Conservation (phyloP, 2,113 vertebrate genomes). For the Nymphicus hollandicus region DNA sequence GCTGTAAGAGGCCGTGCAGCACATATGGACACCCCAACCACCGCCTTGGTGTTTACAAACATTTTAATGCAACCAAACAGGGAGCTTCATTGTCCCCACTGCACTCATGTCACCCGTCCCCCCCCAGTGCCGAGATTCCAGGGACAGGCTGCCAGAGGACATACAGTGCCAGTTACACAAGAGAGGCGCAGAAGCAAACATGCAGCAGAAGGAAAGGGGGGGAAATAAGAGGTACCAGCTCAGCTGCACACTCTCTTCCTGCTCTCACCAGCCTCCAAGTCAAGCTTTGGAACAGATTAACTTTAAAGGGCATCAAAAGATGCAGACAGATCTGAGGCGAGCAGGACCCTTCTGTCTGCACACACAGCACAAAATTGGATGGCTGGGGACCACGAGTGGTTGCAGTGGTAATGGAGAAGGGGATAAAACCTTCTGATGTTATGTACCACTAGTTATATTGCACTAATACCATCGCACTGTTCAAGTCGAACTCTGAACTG, state of each 20-base stretch:
- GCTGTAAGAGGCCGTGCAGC: not conserved
- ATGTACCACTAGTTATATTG: accelerated
- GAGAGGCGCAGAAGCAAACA: conserved; percentile 21
- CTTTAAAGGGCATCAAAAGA: not conserved
- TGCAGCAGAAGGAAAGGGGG: not conserved
- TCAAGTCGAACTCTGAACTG: not conserved
- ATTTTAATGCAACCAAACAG: conserved; percentile 10
- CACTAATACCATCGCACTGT: not conserved
- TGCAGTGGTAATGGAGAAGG: not conserved
- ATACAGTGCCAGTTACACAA: conserved; percentile 57
- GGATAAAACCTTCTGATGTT: not conserved
- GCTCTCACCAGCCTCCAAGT: not conserved
- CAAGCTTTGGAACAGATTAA: not conserved
- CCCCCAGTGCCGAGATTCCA: not conserved
- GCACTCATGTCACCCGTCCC: conserved; percentile 12
- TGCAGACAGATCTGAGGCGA: not conserved
- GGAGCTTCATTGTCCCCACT: conserved; percentile 46
- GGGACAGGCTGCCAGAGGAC: conserved; percentile 62
- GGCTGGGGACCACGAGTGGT: not conserved
- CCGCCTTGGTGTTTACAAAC: conserved; percentile 17
- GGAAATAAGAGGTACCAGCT: not conserved
- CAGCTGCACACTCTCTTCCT: not conserved
- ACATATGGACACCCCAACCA: not conserved
- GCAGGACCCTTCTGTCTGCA: not conserved
- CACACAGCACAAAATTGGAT: not conserved